Evolutionary conservation across 2,797 vertebrate genomes (phyloP).

Genomic region (Cheracebus regulus): DNA sequence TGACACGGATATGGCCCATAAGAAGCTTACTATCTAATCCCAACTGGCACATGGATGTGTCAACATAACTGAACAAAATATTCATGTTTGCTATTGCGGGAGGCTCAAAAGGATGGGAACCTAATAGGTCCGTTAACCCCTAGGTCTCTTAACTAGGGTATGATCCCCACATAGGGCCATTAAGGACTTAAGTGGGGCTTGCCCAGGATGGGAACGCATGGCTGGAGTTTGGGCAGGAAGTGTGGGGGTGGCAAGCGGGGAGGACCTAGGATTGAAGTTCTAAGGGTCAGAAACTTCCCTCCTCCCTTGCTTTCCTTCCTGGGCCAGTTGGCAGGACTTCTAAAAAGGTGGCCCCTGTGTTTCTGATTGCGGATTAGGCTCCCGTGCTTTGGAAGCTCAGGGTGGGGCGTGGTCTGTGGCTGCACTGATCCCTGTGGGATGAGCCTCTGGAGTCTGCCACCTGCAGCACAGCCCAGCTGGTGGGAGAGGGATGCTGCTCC

Average conservation of each 20-base stretch:
- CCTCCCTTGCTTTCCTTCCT: neutral
- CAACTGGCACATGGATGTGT: neutral
- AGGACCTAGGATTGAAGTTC: neutral
- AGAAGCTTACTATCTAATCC: neutral
- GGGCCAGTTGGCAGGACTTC: neutral
- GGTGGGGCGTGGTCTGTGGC: neutral
- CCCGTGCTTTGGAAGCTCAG: too few species aligned
- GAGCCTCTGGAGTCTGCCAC: neutral
- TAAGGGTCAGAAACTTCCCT: neutral
- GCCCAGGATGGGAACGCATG: fast-evolving
- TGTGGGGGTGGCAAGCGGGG: fast-evolving
- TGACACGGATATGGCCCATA: neutral
- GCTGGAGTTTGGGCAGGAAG: neutral
- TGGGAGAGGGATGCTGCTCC: neutral
- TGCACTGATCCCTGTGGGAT: too few species aligned
- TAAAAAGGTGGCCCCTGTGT: neutral
- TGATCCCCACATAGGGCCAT: neutral
- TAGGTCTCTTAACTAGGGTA: neutral
- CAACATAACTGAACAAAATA: neutral
- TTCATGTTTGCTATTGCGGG: neutral
- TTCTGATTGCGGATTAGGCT: neutral
- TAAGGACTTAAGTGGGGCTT: neutral
- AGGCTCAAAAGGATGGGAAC: neutral
- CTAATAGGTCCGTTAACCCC: neutral
- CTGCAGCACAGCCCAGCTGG: neutral